Base-by-base conservation (phyloP, 2,888 invertebrate genomes). In the Tanypteryx hageni region DNA sequence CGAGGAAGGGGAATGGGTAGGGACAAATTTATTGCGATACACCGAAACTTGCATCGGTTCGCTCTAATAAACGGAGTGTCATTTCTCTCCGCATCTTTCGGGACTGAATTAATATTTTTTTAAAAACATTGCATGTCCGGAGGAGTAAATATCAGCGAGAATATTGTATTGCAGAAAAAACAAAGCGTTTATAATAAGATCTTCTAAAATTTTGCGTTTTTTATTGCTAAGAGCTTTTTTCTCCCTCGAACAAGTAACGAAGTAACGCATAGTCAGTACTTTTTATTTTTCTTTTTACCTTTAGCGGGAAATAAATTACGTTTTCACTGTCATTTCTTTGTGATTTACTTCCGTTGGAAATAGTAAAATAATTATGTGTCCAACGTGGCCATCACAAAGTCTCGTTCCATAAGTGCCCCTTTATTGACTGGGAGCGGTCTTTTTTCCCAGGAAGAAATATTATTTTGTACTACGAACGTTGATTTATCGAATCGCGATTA, bases 11-110 rank as follows among this genome's bases (percentile, higher is more conserved):
- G 2, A 9, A 27, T 18, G 27, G 86, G 18, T n/a, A 27, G 5
- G 61, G 61, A 18, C 64, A 89, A 64, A 89, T 89, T 89, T 89
- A 89, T 89, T 68, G 44, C 89, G 64, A 89, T 89, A n/a, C 27
- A 16, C 68, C 89, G 22, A 44, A 89, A 89, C 86, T 86, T 61
- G 61, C 18, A 89, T 44, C 31, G 68, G 64, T 18, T 56, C 89
- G 44, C 13, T 61, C 89, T 64, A 89, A 89, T 89, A 64, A 89
- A 89, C 89, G 61, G 64, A 31, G 64, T 89, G 64, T 89, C 89
- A 68, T 61, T 64, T 64, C 68, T 13, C 64, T 64, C 44, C 64
- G 64, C 64, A 64, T 89, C 64, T 89, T 89, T 16, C 64, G 7
- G 44, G 89, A 64, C 14, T n/a, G 44, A 64, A 89, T 89, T 64